Evolutionary conservation across 2,797 vertebrate species (phyloP), one percentile per base, ranked within the genome.

Genomic region (Oreochromis grahami): DNA sequence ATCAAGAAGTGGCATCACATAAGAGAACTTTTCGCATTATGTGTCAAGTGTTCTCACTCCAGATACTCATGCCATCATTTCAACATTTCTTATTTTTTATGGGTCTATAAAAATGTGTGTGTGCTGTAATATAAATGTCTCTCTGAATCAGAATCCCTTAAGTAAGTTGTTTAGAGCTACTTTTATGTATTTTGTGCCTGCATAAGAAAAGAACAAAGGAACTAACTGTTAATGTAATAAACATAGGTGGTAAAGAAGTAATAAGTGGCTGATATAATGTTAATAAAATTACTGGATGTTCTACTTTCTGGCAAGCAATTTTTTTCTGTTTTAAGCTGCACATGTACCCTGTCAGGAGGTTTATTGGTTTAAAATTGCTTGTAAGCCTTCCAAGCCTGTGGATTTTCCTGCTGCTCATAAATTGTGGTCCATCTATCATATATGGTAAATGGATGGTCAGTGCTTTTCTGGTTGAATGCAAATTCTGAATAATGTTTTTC

Each of bases 21-120:
- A 45, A 45, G 36, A 32, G 26, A 76, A 76, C 79, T 86, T 78
- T 85, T 89, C 87, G 90, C 81, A 78, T 87, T 76, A 91, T 90
- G 78, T 84, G 65, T 91, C 68, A 90, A 88, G 68, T 86, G 76
- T 88, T 92, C 79, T 92, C 56, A 52, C 76, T 89, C 79, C 50
- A 86, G 45, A 74, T 13, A 74, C 70, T 74, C 45, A 74, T 45
- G 3, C 19, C 56, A 84, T 72, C 63, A 82, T 87, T 74, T 84
- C 34, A 90, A 76, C 56, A 48, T 56, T 79, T 90, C 26, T 74
- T 50, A 29, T 74, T 79, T 26, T 92, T 78, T 78, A 89, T 80
- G 41, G 17, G 56, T 86, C 85, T 83, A 84, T 93, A 91, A 91
- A 93, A 89, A 82, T 15, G 17, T 81, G 88, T 80, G 63, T 90